Conservation (phyloP, 2,888 invertebrate genomes). For the Parapristionchus giblindavisi region DNA sequence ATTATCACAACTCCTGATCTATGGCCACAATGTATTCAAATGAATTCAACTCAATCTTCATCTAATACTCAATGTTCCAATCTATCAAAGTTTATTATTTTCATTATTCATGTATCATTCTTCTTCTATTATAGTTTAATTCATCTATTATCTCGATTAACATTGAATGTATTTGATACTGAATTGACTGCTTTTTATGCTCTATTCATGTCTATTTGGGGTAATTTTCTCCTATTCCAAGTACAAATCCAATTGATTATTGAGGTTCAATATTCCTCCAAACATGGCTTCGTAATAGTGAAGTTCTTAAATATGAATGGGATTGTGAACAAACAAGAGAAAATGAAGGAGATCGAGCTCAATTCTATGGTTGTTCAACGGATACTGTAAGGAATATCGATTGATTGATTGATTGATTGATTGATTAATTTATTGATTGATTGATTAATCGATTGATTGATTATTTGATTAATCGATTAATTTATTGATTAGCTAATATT, state of each 20-base stretch:
- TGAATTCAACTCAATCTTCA: slow-evolving; percentile 27
- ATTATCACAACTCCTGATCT: slow-evolving; percentile 5
- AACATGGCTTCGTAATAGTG: slow-evolving; percentile 71
- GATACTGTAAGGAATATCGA: slow-evolving; percentile 30
- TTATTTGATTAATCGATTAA: neutral
- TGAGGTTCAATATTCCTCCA: slow-evolving; percentile 71
- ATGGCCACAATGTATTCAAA: neutral
- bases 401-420: too few species aligned
- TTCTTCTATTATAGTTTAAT: slow-evolving; percentile 33
- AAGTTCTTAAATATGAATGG: slow-evolving; percentile 72
- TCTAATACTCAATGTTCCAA: neutral
- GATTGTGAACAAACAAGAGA: slow-evolving; percentile 72
- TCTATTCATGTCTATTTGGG: slow-evolving; percentile 73
- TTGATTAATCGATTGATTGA: slow-evolving; percentile 19
- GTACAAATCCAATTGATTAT: neutral
- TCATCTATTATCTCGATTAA: slow-evolving; percentile 46
- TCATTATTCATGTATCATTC: neutral
- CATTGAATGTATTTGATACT: slow-evolving; percentile 71
- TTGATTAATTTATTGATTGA: neutral
- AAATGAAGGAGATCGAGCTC: slow-evolving; percentile 72
- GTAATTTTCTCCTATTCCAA: slow-evolving; percentile 59
- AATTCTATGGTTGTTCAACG: slow-evolving; percentile 62
- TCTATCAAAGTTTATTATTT: neutral
- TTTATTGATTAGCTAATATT: neutral
- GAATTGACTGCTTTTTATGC: slow-evolving; percentile 72